Base-by-base conservation (phyloP, 1,140 invertebrate genomes). In the Olivierus martensii region DNA sequence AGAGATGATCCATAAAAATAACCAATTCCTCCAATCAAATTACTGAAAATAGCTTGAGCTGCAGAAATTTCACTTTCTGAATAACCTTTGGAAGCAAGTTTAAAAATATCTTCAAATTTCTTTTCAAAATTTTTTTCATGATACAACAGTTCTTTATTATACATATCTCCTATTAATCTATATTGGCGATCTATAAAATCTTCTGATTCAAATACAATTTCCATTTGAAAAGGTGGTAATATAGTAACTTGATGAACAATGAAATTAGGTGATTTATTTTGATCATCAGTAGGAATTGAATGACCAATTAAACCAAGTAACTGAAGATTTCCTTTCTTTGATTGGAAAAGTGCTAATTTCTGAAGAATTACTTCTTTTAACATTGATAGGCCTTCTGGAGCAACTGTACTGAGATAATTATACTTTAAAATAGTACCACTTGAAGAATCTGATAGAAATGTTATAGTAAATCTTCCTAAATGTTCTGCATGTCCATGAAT, bases 1-100 rank as follows among this genome's bases (percentile, higher is more conserved):
- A 82, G 71, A 1, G 92, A 89, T 2, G 80, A 76, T 3, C 94
- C 95, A 71, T 94, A 89, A 71, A 97, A 98, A 67, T 97, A 98
- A 0, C 93, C 94, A 55, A 99, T 83, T 1, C 92, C 85, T 2
- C 95, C 95, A 11, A 99, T 61, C 78, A 97, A 81, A 69, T 98
- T 99, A 49, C 92, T 94, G 21, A 99, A 70, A 0, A 85, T 83
- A 51, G 87, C 79, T 68, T 87, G 80, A 0, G 91, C 92, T 73
- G 95, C 87, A 4, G 70, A 61, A 35, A 88, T 75, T 56, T 89
- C 78, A 17, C 80, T 74, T 0, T 73, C 65, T 5, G 70, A 68
- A 62, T 80, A 94, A 1, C 81, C 81, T 67, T 87, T 90, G 7
- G 75, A 65, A 48, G 67, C 57, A 14, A 75, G 53, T 46, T 63